Percentiles rank a stretch among this genome's conserved stretches.
Evolutionary conservation across 2,797 vertebrate genomes (phyloP).

Genomic region (Neosilurus hyrtlii): DNA sequence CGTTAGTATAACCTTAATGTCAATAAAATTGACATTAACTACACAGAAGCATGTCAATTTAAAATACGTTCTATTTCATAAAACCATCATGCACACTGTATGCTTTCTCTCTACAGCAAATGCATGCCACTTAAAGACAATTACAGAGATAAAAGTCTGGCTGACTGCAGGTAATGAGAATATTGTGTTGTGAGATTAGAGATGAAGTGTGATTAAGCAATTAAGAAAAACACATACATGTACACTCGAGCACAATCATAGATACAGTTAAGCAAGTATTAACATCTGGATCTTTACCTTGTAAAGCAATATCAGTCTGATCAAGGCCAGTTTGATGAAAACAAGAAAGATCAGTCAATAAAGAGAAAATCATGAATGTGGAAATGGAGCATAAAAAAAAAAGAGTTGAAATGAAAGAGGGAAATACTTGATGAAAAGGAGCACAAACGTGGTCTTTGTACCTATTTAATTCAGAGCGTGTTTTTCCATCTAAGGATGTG

Average conservation of each 20-base stretch:
- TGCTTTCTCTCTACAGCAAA: background rate
- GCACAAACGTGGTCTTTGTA: slow-evolving; percentile 70
- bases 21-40: background rate
- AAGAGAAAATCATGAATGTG: slow-evolving; percentile 48
- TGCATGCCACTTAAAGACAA: background rate
- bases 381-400: slow-evolving; percentile 47
- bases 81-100: background rate
- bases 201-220: slow-evolving; percentile 8
- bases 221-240: slow-evolving; percentile 24
- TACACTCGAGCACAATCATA: slow-evolving; percentile 36
- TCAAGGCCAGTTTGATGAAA: slow-evolving; percentile 34
- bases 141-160: background rate
- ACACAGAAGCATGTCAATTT: background rate
- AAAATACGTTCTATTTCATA: background rate
- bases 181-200: background rate
- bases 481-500: slow-evolving; percentile 24
- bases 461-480: slow-evolving; percentile 55
- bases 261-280: background rate
- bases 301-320: slow-evolving; percentile 24
- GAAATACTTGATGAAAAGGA: slow-evolving; percentile 8
- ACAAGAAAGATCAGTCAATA: slow-evolving; percentile 21
- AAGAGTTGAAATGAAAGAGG: slow-evolving; percentile 56
- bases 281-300: slow-evolving; percentile 25
- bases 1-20: background rate
- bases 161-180: background rate